phyloP scores from a whole-genome alignment of 2,113 vertebrate species.

The Plecotus auritus region DNA sequence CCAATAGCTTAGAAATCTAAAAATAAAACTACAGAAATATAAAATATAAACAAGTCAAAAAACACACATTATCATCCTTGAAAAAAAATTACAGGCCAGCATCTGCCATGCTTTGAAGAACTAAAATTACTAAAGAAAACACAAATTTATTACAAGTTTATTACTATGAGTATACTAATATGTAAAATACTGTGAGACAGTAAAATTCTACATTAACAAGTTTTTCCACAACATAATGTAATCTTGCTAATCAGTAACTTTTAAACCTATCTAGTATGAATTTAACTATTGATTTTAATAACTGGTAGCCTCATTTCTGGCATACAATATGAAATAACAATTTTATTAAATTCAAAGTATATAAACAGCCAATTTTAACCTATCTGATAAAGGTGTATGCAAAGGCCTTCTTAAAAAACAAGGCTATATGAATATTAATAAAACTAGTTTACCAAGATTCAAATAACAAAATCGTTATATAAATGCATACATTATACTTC shows the following conservation, averaged over 20 bases:
- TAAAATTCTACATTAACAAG: conserved; percentile 61
- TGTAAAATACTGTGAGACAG: conserved; percentile 54
- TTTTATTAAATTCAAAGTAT: conserved; percentile 62
- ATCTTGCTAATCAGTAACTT: conserved; percentile 43
- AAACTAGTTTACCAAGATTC: conserved; percentile 64
- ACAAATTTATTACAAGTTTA: conserved; percentile 61
- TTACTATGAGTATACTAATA: conserved; percentile 40
- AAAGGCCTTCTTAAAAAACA: conserved; percentile 65
- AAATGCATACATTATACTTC: conserved; percentile 66
- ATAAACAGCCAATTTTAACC: conserved; percentile 42
- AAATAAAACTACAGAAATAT: conserved; percentile 61
- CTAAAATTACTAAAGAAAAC: conserved; percentile 64
- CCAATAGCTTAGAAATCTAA: conserved; percentile 69
- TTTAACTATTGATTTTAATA: conserved; percentile 45
- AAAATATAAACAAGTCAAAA: conserved; percentile 74
- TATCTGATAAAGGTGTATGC: conserved; percentile 64
- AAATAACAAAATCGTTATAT: conserved; percentile 59
- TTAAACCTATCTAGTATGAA: conserved; percentile 44
- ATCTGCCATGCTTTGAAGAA: conserved; percentile 52
- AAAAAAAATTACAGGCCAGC: neutral
- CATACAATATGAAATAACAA: conserved; percentile 53
- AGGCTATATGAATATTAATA: conserved; percentile 69
- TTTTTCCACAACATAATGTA: conserved; percentile 35
- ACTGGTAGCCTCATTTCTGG: conserved; percentile 35
- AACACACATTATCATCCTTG: conserved; percentile 57